Base-by-base conservation (phyloP, 1,140 invertebrate species). In the Drosophila sp. region DNA sequence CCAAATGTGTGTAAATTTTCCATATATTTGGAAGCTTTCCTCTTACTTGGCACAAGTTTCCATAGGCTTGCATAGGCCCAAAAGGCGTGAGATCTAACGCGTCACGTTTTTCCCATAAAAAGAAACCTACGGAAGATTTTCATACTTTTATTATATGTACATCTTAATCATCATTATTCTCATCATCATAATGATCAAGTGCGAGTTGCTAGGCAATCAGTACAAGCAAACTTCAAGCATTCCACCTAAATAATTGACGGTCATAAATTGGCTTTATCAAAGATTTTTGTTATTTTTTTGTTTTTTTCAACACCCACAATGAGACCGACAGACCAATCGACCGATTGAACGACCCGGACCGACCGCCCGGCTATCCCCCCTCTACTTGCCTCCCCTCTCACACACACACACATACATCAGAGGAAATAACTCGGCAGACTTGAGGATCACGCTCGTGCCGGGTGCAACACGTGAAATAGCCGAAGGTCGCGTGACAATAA, bases 401-500 rank as follows among this genome's bases (percentile, higher is more conserved):
- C 35, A 10, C 35, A 38, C 35, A 38, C 10, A n/a, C 2, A 4
- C 35, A 3, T 10, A 8, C 33, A 23, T 29, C 2, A 25, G 33
- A 11, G 4, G 35, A 30, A 61, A 77, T 60, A 61, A 77, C 63
- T 87, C 83, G 83, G 83, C 83, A 66, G 82, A 84, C 76, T 84
- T 76, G 62, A 40, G 77, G 61, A 86, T 86, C 83, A 87, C 83
- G 76, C 64, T 55, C 69, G 65, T 69, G 67, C 73, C 79, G 79
- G 58, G 71, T 87, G 79, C 55, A 68, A 69, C 83, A 86, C 83
- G 83, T 86, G 83, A 86, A 69, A 65, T 54, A 8, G 29, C 58
- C 69, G 82, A 86, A 86, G 82, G 82, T 86, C 82, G 83, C 79
- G 83, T 87, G 83, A 87, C 72, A 87, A 76, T 71, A 81, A 79